Percentiles rank a stretch among this genome's conserved stretches.
Evolutionary conservation across 2,888 invertebrate species (phyloP).

Genomic region (Serrognathus titanus): DNA sequence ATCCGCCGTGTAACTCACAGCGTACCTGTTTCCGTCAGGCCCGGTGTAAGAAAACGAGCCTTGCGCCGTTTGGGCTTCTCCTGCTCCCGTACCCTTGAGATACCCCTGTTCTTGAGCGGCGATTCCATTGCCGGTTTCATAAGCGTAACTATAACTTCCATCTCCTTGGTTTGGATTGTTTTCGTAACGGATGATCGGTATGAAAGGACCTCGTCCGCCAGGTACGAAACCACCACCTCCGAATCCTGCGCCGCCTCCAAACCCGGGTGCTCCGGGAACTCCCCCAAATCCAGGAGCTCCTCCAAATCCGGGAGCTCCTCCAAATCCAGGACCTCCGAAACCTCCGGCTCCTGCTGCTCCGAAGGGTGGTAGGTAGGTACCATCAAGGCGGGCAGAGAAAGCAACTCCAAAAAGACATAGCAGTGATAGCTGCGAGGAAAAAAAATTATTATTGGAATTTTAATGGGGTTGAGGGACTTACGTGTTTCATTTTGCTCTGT

Average conservation of each 20-base stretch:
- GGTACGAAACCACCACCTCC: not conserved
- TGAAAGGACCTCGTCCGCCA: slow-evolving; percentile 28
- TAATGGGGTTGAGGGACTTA: slow-evolving; percentile 4
- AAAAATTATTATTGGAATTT: not conserved
- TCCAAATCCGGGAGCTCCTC: slow-evolving; percentile 23
- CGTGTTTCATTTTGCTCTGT: slow-evolving; percentile 10
- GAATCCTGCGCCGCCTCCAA: not conserved
- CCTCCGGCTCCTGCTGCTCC: slow-evolving; percentile 47
- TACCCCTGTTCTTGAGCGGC: slow-evolving; percentile 53
- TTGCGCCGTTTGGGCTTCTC: slow-evolving; percentile 43
- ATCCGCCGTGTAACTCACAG: slow-evolving; percentile 55
- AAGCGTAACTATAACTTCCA: slow-evolving; percentile 43
- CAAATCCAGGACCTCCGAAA: slow-evolving; percentile 29
- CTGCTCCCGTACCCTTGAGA: slow-evolving; percentile 21
- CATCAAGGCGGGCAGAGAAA: slow-evolving; percentile 53
- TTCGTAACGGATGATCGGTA: slow-evolving; percentile 37
- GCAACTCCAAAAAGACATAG: slow-evolving; percentile 12
- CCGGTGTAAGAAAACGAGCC: slow-evolving; percentile 59
- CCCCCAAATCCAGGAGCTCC: slow-evolving; percentile 8
- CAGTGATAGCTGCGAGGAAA: slow-evolving; percentile 10
- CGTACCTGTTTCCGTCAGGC: slow-evolving; percentile 57
- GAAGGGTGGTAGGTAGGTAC: slow-evolving; percentile 57
- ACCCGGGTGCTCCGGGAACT: slow-evolving; percentile 7
- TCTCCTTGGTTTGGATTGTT: slow-evolving; percentile 41
- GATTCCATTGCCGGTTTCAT: slow-evolving; percentile 65